Evolutionary conservation across 2,888 invertebrate genomes (phyloP).

Genomic region (Coecobrya sp.): DNA sequence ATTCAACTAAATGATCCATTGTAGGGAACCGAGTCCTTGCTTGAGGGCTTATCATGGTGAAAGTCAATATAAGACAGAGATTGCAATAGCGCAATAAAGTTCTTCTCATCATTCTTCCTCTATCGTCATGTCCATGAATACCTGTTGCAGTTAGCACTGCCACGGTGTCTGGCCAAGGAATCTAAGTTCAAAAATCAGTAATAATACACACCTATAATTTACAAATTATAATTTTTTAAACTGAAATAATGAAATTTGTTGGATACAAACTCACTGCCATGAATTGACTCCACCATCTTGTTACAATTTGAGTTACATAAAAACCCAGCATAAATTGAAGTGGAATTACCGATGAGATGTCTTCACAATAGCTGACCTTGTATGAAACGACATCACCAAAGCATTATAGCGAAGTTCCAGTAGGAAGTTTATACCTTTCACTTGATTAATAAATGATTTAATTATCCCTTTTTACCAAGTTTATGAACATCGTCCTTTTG

Average conservation of each 20-base stretch:
- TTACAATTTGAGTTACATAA: conserved; percentile 88
- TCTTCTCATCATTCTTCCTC: conserved; percentile 86
- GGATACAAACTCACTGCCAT: background rate
- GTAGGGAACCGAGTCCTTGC: conserved; percentile 88
- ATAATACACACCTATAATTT: background rate
- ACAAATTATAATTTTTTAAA: too few species aligned
- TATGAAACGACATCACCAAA: background rate
- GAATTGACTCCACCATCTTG: conserved; percentile 87
- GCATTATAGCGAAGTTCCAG: too few species aligned
- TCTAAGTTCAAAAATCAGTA: conserved; percentile 6
- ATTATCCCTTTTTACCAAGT: conserved; percentile 43
- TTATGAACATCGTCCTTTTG: conserved; percentile 8
- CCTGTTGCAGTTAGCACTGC: conserved; percentile 44
- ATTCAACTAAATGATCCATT: conserved; percentile 87
- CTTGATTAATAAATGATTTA: too few species aligned
- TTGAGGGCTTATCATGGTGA: conserved; percentile 87
- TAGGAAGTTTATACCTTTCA: too few species aligned
- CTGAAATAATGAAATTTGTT: background rate
- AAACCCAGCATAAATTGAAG: conserved; percentile 89
- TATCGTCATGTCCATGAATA: conserved; percentile 72
- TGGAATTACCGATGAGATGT: conserved; percentile 87
- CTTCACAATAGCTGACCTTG: conserved; percentile 67
- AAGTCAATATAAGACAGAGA: conserved; percentile 87
- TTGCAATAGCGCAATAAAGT: conserved; percentile 88
- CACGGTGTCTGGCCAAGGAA: conserved; percentile 65